Evolutionary conservation across 2,113 vertebrate genomes (phyloP), one percentile per base, ranked within the genome.

Genomic region (Tragelaphus scriptus): DNA sequence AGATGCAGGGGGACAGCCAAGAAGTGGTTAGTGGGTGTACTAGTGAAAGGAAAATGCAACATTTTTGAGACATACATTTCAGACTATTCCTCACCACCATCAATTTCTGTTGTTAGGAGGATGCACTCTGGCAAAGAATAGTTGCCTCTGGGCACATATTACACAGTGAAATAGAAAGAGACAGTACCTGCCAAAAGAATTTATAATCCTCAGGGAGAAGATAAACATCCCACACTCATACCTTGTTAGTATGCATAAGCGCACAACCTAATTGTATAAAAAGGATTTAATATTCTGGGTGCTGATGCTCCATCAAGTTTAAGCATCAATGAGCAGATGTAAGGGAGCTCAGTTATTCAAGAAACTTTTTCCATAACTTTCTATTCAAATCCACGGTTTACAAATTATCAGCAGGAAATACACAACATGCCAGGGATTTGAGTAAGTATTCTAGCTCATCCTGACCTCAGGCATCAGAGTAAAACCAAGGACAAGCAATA

Each of bases 121-220:
- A 91, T 77, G 15, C 53, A 51, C 55, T 85, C 88, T 86, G 68
- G 95, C 91, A 90, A 96, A 96, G 85, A 96, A 59, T 28, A 81
- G 88, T 91, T 95, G 97, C 95, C 96, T 98, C 88, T 53, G 68
- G 95, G 97, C 91, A 97, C 89, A 93, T 87, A 96, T 97, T 97
- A 97, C 89, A 96, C 30, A 91, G 84, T 86, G 85, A 97, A 94
- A 98, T 96, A 93, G 82, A 96, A 97, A 97, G 71, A 98, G 97
- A 97, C 97, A 98, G 88, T 81, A 61, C 80, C 94, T 97, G 95
- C 90, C 95, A 96, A 84, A 95, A 96, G 86, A 96, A 94, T 92
- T 92, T 94, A 91, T 71, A 96, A 96, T 93, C 79, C 58, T 95
- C 13, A 14, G 84, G 40, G 82, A 96, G 61, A 96, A 96, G 63